A percentile compares a stretch with the other conserved stretches of the same genome.
phyloP scores from a whole-genome alignment of 37 sponge, comb jelly and placozoan genomes.

The Agelas oroides region DNA sequence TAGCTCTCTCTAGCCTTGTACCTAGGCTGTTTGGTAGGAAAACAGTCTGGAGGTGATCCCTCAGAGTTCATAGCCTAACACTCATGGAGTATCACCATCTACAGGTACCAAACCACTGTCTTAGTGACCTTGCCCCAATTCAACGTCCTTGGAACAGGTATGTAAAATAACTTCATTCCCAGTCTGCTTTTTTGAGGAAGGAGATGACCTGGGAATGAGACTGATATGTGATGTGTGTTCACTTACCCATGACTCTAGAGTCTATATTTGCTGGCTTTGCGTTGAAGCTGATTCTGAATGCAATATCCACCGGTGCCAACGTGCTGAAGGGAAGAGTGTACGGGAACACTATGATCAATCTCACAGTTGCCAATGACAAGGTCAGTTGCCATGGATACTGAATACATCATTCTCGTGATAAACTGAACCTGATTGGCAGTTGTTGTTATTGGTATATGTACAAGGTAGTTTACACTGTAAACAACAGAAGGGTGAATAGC shows the following conservation, averaged over 20 bases:
- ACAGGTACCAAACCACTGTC: constrained; percentile 7
- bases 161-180: neutral
- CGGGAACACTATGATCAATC: constrained; percentile 74
- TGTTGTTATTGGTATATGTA: too few relatives aligned
- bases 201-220: too few relatives aligned
- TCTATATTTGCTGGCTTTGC: constrained; percentile 63
- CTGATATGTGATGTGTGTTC: neutral
- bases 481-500: too few relatives aligned
- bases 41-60: too few relatives aligned
- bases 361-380: constrained; percentile 76
- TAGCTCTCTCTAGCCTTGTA: too few relatives aligned
- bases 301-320: constrained; percentile 72
- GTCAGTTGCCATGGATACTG: constrained; percentile 15
- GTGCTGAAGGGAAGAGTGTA: constrained; percentile 69
- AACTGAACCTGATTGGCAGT: neutral
- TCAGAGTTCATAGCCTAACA: too few relatives aligned
- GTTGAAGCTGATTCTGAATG: constrained; percentile 69
- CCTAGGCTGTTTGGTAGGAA: too few relatives aligned
- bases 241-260: neutral
- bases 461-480: too few relatives aligned
- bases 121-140: constrained; percentile 10
- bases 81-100: too few relatives aligned
- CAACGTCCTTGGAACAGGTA: neutral
- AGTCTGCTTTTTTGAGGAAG: too few relatives aligned
- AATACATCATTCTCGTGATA: neutral